Conservation (phyloP, 2,113 vertebrate genomes). For the Gallinago jamesoni region DNA sequence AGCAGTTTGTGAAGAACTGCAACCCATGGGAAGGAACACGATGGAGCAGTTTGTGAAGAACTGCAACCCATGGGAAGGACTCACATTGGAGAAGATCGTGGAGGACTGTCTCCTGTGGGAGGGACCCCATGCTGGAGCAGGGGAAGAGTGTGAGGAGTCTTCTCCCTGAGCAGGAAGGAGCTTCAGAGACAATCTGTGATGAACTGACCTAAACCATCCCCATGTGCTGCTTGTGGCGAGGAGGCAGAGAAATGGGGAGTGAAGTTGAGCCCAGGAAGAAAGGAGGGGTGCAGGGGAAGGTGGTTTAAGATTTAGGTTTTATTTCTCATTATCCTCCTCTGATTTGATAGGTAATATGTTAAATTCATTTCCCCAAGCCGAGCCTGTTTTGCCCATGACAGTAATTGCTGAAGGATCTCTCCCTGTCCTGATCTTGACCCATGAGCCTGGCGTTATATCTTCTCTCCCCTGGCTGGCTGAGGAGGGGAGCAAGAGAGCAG, state of each 20-base stretch:
- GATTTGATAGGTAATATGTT: background rate
- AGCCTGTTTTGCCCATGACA: background rate
- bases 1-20: background rate
- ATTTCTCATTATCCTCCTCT: background rate
- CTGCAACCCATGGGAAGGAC: background rate
- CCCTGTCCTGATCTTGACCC: background rate
- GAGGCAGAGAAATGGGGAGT: background rate
- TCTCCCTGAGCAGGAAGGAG: no score
- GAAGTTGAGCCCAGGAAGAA: background rate
- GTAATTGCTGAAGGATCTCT: background rate
- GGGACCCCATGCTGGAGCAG: background rate
- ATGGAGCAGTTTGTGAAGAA: background rate
- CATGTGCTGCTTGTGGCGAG: background rate
- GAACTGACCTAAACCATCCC: background rate
- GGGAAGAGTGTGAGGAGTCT: background rate
- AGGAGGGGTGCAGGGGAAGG: accelerated
- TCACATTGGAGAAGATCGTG: background rate
- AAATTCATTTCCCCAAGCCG: background rate
- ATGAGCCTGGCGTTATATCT: background rate
- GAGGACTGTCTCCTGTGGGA: background rate
- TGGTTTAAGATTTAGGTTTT: background rate
- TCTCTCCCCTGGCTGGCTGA: background rate
- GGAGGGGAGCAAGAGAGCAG: accelerated
- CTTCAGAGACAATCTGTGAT: no score
- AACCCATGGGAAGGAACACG: background rate